These are phyloP conservation scores for Stegodyphus dumicola DNA, from an alignment of 1,140 invertebrate genomes.

Conservation along the genomic window DNA sequence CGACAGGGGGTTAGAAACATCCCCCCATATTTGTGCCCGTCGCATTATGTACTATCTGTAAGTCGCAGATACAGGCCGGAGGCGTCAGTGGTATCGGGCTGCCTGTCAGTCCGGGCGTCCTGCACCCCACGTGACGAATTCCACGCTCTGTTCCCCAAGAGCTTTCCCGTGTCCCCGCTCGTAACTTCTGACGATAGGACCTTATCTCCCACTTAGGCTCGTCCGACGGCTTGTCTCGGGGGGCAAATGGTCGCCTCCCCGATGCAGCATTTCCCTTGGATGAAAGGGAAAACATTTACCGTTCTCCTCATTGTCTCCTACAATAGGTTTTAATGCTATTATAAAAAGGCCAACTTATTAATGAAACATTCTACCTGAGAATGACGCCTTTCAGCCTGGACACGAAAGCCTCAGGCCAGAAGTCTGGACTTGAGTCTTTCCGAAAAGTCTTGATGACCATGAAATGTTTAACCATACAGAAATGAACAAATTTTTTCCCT, in stretches of 20 bases:
- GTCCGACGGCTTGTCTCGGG: background rate
- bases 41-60: too few relatives aligned
- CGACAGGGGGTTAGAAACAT: background rate
- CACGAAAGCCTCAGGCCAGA: too few relatives aligned
- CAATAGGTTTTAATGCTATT: too few relatives aligned
- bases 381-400: too few relatives aligned
- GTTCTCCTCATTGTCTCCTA: too few relatives aligned
- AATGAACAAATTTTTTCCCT: too few relatives aligned
- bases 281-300: background rate
- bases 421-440: too few relatives aligned
- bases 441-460: too few relatives aligned
- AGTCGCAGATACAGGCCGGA: background rate
- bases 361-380: too few relatives aligned
- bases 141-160: constrained; percentile 21
- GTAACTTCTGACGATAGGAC: constrained; percentile 2
- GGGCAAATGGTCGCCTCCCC: background rate
- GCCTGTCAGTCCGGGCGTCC: constrained; percentile 25
- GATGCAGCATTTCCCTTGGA: background rate
- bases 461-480: too few relatives aligned
- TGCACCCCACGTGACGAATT: constrained; percentile 37
- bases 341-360: too few relatives aligned
- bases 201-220: constrained; percentile 20
- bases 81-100: constrained; percentile 31
- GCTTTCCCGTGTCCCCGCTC: constrained; percentile 29
- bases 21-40: too few relatives aligned